These are phyloP conservation scores for Willisornis vidua DNA, from an alignment of 2,113 vertebrate species.

Conservation along the genomic window DNA sequence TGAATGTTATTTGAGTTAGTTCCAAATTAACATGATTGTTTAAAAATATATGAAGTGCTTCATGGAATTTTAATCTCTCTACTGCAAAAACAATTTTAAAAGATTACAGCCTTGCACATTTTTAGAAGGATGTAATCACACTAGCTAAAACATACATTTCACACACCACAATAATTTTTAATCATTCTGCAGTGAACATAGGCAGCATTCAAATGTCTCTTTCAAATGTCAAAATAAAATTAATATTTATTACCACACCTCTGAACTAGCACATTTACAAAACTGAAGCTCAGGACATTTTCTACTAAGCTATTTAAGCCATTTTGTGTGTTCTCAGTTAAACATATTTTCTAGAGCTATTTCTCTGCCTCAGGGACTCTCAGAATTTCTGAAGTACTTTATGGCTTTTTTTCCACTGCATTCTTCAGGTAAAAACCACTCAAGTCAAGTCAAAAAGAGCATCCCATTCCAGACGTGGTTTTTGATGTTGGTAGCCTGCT, in stretches of 20 bases:
- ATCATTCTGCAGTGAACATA: conserved; percentile 71
- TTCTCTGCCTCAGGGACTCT: conserved; percentile 5
- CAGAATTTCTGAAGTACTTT: conserved; percentile 18
- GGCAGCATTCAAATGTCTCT: conserved; percentile 70
- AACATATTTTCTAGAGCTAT: conserved; percentile 48
- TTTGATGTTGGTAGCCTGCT: background rate
- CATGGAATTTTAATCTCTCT: conserved; percentile 74
- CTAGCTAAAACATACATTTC: conserved; percentile 77
- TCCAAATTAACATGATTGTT: conserved; percentile 66
- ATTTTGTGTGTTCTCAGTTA: conserved; percentile 14
- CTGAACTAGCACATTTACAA: conserved; percentile 64
- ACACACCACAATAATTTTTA: conserved; percentile 76
- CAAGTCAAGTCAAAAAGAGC: background rate
- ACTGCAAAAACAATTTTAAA: conserved; percentile 75
- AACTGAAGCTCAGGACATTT: conserved; percentile 20
- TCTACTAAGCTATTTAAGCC: conserved; percentile 8
- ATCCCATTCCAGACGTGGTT: background rate
- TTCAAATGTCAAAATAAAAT: conserved; percentile 81
- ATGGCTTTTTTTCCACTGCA: background rate
- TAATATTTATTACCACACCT: conserved; percentile 77
- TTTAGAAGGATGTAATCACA: conserved; percentile 73
- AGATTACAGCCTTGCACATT: conserved; percentile 74
- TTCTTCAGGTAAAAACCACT: background rate
- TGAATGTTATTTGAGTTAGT: conserved; percentile 34
- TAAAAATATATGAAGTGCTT: conserved; percentile 71